Base-by-base conservation (phyloP, 2,797 vertebrate species). In the Microtus obscurus region DNA sequence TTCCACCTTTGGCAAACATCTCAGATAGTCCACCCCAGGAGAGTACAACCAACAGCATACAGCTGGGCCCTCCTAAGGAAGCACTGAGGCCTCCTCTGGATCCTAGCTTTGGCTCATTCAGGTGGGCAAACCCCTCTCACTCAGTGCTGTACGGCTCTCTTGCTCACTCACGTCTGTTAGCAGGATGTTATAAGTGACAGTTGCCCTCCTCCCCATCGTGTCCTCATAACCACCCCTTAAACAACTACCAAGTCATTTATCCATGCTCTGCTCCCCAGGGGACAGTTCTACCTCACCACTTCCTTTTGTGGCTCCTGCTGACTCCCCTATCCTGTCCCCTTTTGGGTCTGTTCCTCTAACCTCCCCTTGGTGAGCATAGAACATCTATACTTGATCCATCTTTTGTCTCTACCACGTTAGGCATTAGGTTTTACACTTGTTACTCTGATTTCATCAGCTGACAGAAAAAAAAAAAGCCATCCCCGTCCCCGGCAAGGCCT, bases 171-270 rank as follows among this genome's bases (percentile, higher is more conserved):
- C 69, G 89, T 23, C 27, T 78, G 6, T 4, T 45, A 53, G 53
- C 3, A 19, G 51, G 45, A 1, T 31, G 45, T 59, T 25, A 6
- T 78, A 59, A 48, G 34, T 48, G 73, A 90, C 89, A 92, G 76
- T 63, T 91, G 56, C 51, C 67, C 51, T 23, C 56, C 6, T 59
- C 19, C 40, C 71, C 61, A 5, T 0, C 7, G 45, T 23, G 51
- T 56, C 91, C 87, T 77, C 16, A 76, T 89, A 77, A 48, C 91
- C 80, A 45, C 43, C 51, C 71, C 14, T 69, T 76, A 56, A 78
- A 63, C 45, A 5, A 43, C 89, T 83, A 93, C 94, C 69, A 76
- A 85, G 89, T 95, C 37, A n/a, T 48, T 34, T 85, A 48, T 40
- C 85, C 51, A 23, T 2, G 59, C 40, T 94, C 88, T 19, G 40